phyloP scores from a whole-genome alignment of 2,113 vertebrate species.

The Diadophis punctatus region DNA sequence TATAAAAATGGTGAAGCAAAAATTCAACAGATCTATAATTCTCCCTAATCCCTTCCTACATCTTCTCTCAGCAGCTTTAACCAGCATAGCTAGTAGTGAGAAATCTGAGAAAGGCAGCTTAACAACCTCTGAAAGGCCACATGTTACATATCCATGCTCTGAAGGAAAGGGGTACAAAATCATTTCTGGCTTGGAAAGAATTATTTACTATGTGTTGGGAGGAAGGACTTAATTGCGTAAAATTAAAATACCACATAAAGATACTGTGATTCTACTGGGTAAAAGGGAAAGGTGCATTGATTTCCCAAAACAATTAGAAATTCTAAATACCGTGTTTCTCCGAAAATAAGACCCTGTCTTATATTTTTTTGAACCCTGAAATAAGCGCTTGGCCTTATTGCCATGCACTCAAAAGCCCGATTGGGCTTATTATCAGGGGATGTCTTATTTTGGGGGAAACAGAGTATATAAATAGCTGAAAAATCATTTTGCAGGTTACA shows the following conservation, averaged over 20 bases:
- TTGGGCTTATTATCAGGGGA: too few relatives aligned
- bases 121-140: not conserved
- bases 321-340: too few relatives aligned
- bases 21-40: not conserved
- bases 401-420: too few relatives aligned
- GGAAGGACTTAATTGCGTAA: not conserved
- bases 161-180: not conserved
- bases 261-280: not conserved
- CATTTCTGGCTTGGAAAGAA: not conserved
- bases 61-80: not conserved
- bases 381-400: too few relatives aligned
- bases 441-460: too few relatives aligned
- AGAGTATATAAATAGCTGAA: not conserved
- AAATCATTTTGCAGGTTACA: not conserved
- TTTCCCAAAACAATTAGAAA: not conserved
- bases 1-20: not conserved
- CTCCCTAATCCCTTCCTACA: not conserved
- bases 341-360: too few relatives aligned
- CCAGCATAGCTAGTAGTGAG: not conserved
- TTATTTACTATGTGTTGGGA: not conserved
- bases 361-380: too few relatives aligned
- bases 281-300: not conserved
- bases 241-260: not conserved
- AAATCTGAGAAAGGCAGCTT: not conserved
- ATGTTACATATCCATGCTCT: not conserved